phyloP scores from a whole-genome alignment of 2,113 vertebrate genomes.

The Oriolus oriolus region DNA sequence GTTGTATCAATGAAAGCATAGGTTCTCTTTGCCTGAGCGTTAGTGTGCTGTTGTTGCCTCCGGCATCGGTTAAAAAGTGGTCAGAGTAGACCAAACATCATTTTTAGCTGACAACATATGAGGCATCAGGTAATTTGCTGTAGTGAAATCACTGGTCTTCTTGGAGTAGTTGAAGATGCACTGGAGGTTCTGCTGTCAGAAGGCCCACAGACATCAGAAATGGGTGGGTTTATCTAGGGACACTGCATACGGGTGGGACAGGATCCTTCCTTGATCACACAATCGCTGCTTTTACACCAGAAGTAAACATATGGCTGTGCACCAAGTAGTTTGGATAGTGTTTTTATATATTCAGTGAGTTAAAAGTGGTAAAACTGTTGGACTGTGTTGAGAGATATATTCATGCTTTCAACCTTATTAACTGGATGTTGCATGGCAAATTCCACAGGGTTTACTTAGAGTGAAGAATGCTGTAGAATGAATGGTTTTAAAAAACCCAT shows the following conservation, averaged over 20 bases:
- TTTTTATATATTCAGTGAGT: neutral
- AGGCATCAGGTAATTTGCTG: neutral
- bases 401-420: neutral
- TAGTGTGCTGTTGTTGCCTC: neutral
- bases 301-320: neutral
- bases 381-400: neutral
- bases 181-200: neutral
- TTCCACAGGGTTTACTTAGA: neutral
- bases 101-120: neutral
- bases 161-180: neutral
- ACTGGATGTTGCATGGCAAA: neutral
- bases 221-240: neutral
- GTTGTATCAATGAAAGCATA: fast-evolving
- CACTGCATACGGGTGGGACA: neutral
- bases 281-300: neutral
- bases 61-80: neutral
- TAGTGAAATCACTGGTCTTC: neutral
- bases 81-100: neutral
- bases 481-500: fast-evolving
- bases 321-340: neutral
- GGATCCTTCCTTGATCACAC: neutral
- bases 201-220: neutral
- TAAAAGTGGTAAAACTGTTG: neutral
- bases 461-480: neutral
- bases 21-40: neutral